Conservation (phyloP, 2,888 invertebrate species). For the Smittia aterrima region DNA sequence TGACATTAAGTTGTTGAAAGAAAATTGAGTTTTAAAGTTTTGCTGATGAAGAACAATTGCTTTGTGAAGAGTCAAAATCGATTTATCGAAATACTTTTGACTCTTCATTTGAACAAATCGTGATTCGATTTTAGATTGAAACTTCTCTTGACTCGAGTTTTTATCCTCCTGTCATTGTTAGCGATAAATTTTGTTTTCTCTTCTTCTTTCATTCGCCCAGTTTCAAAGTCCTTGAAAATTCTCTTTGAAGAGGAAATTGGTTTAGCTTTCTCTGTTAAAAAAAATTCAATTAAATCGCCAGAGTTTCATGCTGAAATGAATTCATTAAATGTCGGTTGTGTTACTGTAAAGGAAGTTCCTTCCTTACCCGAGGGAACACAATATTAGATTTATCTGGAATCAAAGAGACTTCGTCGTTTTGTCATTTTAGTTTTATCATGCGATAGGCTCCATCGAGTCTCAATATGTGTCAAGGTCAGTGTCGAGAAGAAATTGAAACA, state of each 20-base stretch:
- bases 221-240: not conserved
- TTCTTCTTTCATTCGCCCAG: not conserved
- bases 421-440: not conserved
- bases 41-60: not conserved
- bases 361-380: not conserved
- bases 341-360: not conserved
- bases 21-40: not conserved
- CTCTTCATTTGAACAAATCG: not conserved
- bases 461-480: not conserved
- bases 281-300: slow-evolving; percentile 7
- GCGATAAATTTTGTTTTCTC: not conserved
- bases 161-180: not conserved
- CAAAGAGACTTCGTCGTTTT: not conserved
- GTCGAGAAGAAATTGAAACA: too few relatives aligned
- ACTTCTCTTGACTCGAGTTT: not conserved
- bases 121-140: not conserved
- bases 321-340: not conserved
- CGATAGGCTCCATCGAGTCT: not conserved
- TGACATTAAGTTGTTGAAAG: not conserved
- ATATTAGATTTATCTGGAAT: not conserved
- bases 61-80: not conserved
- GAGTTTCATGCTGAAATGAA: not conserved
- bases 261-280: not conserved
- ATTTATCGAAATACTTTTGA: slow-evolving; percentile 7
- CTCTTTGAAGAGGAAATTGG: not conserved